Evolutionary conservation across 2,113 vertebrate species (phyloP).

Genomic region (Sinosuthora webbiana): DNA sequence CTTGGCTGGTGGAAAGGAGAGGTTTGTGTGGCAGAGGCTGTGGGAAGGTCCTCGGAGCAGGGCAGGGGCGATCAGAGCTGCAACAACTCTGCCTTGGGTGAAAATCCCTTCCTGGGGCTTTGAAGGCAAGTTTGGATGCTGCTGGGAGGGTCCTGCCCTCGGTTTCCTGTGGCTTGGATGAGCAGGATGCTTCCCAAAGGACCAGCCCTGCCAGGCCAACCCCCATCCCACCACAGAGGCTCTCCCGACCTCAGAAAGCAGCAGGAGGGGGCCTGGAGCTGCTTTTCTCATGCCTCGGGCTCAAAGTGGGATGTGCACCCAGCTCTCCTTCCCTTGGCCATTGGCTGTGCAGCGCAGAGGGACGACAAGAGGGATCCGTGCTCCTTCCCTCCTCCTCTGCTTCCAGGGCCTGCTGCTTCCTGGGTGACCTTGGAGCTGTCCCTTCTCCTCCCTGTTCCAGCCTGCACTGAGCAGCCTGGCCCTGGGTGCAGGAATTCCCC

Average conservation of each 20-base stretch:
- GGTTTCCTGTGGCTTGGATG: not conserved
- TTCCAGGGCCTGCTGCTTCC: not conserved
- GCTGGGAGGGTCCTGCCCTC: not conserved
- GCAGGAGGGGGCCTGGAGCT: not conserved
- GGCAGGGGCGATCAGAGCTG: not conserved
- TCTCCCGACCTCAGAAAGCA: accelerated
- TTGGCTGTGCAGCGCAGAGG: not conserved
- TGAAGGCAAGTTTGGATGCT: not conserved
- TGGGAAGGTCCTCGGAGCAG: not conserved
- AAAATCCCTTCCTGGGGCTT: not conserved
- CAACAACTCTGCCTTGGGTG: not conserved
- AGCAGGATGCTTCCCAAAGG: not conserved
- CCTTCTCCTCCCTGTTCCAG: not conserved
- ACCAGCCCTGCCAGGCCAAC: not conserved
- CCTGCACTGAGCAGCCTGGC: not conserved
- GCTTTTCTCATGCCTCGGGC: accelerated
- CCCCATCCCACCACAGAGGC: accelerated
- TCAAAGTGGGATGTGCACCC: accelerated
- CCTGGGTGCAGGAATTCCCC: not conserved
- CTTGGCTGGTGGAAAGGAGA: not conserved
- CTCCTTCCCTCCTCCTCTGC: not conserved
- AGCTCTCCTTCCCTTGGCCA: not conserved
- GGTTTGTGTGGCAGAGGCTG: not conserved
- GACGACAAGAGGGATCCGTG: accelerated
- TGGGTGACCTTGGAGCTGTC: slow-evolving; percentile 3